A percentile compares a stretch with the other conserved stretches of the same genome.
phyloP scores from a whole-genome alignment of 2,888 invertebrate genomes.

The Xestia ashworthii region DNA sequence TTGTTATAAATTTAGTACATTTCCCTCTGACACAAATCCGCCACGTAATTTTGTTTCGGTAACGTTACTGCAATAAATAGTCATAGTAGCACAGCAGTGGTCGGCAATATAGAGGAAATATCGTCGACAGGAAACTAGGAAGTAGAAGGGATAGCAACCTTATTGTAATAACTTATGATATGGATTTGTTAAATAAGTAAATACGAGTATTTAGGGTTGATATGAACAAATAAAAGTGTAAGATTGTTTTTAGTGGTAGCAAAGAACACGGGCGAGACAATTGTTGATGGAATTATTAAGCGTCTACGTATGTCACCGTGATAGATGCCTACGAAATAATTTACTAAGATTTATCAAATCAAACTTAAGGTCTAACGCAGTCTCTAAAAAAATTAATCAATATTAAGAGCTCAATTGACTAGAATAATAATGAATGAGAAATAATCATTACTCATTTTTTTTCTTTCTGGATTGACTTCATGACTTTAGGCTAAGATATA shows the following conservation, averaged over 20 bases:
- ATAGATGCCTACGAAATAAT: too few species aligned
- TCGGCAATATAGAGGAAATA: constrained; percentile 47
- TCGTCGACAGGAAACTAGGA: constrained; percentile 29
- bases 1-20: not conserved
- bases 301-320: too few species aligned
- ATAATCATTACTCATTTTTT: too few species aligned
- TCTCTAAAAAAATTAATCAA: too few species aligned
- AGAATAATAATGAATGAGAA: too few species aligned
- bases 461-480: too few species aligned
- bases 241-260: not conserved
- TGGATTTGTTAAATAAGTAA: constrained; percentile 6
- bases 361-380: too few species aligned
- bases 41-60: constrained; percentile 38
- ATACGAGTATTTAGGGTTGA: not conserved
- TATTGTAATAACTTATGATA: constrained; percentile 14
- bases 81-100: constrained; percentile 50
- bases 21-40: constrained; percentile 23
- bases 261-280: too few species aligned
- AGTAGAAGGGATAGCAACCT: constrained; percentile 4
- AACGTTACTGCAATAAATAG: constrained; percentile 56
- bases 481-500: too few species aligned
- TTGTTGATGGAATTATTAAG: too few species aligned
- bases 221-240: not conserved
- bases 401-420: too few species aligned
- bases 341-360: too few species aligned